Base-by-base conservation (phyloP, 2,888 invertebrate genomes). In the Tubulanus polymorphus region DNA sequence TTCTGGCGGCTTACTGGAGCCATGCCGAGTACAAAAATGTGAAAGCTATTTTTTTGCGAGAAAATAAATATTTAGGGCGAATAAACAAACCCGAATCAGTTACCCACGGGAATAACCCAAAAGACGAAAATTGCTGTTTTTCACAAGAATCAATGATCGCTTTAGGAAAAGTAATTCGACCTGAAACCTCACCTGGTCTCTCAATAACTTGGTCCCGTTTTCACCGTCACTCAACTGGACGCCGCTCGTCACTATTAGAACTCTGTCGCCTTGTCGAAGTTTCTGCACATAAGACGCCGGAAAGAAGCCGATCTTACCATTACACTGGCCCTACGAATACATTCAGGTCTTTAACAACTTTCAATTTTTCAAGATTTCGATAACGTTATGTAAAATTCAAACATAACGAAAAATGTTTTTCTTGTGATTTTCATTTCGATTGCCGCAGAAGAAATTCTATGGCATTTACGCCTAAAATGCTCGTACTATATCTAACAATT, bases 271-370 rank as follows among this genome's bases (percentile, higher is more conserved):
- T 37, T 91, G 88, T 73, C 91, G 89, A 55, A 95, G 81, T 71
- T 90, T 89, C 57, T 91, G 90, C 66, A 94, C 93, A 75, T 95
- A 95, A 72, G 93, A 93, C 27, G 93, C 93, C 3, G 95, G 95
- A 75, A 95, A 94, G 81, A 89, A 94, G 12, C 95, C 95, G 50
- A 89, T 85, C 70, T 89, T 86, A 28, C 94, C 93, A 60, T 93
- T 83, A 72, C 91, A 91, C 79, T 93, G 93, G 48, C 94, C 95
- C 82, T 93, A 62, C 2, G 66, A 67, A 29, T 29, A 35, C 10
- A 32, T 32, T 32, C 10, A 32, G n/a, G n/a, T n/a, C n/a, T 37
- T 45, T 50, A 51, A 23, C 15, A 12, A 12, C 15, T 12, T n/a
- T 15, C 20, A 20, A 46, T 12, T 12, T 15, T 15, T n/a, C 12